Conservation (phyloP, 2,113 vertebrate genomes). For the Oreamnos americanus region DNA sequence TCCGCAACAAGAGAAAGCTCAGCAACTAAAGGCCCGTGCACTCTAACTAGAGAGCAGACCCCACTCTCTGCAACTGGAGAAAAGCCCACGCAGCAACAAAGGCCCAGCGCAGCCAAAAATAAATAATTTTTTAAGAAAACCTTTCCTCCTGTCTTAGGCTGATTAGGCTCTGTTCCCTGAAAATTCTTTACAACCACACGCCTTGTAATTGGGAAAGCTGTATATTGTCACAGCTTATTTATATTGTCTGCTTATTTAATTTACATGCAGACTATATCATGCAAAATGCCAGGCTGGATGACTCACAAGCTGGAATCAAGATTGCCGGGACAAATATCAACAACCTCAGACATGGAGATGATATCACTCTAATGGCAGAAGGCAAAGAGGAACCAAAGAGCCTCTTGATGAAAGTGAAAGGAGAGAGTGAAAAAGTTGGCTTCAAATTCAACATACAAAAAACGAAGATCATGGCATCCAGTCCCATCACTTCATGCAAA, state of each 20-base stretch:
- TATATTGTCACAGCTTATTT: not conserved
- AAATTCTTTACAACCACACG: not conserved
- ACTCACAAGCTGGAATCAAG: not conserved
- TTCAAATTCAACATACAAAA: not conserved
- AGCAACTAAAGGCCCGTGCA: fast-evolving
- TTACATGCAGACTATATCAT: not conserved
- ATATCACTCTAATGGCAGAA: not conserved
- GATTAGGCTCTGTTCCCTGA: not conserved
- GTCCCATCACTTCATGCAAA: not conserved
- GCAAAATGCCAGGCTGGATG: not conserved
- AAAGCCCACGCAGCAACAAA: not conserved
- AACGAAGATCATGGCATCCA: not conserved
- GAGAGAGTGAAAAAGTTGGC: not conserved
- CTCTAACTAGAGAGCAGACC: not conserved
- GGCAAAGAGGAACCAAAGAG: not conserved
- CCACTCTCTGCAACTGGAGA: not conserved
- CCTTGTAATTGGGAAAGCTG: not conserved
- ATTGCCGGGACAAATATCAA: not conserved
- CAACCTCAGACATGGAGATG: not conserved
- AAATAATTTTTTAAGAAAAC: not conserved
- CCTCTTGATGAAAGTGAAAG: not conserved
- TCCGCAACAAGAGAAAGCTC: not conserved
- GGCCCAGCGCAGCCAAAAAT: not conserved
- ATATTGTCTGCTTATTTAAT: not conserved
- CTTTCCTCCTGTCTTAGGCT: not conserved